Evolutionary conservation across 1,140 invertebrate genomes (phyloP), one percentile per base, ranked within the genome.

Genomic region (Stratiolaelaps scimitus): DNA sequence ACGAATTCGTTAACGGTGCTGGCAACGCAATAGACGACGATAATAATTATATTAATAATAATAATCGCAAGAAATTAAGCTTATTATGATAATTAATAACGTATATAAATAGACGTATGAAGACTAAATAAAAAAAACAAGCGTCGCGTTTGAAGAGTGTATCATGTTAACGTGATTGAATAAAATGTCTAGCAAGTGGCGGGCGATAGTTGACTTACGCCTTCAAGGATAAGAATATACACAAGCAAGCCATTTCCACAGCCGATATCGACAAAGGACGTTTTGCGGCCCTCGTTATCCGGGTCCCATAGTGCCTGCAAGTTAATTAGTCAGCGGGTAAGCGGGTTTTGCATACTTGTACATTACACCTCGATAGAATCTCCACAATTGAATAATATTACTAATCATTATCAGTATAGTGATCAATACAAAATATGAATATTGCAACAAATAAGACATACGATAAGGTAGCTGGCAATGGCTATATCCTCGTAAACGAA

Each of bases 181-280:
- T 19, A 68, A 64, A 68, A 46, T n/a, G n/a, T n/a, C n/a, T 43
- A 13, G 15, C 26, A 66, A 48, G 28, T 5, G 30, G 1, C 13
- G 64, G n/a, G 13, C 64, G 40, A 66, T 15, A 64, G 20, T 46
- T 48, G 47, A 66, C 72, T 72, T 72, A 79, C 77, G 68, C 90
- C 91, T 80, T 96, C 90, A 69, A 81, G 80, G 43, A 81, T 82
- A 10, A 96, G 78, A 67, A 97, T 85, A 77, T 92, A 83, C 13
- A 94, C 90, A 2, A 98, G 78, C 15, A 98, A 78, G 23, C 95
- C 94, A 80, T 98, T 98, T 0, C 94, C 93, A 81, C 93, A 98
- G 0, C 93, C 93, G 30, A 97, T 78, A 78, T 98, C 93, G 1
- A 93, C 81, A 81, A 97, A 97, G 1, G 26, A 64, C 7, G 71